Evolutionary conservation across 2,797 vertebrate genomes (phyloP), one percentile per base, ranked within the genome.

Genomic region (Micrastur ruficollis): DNA sequence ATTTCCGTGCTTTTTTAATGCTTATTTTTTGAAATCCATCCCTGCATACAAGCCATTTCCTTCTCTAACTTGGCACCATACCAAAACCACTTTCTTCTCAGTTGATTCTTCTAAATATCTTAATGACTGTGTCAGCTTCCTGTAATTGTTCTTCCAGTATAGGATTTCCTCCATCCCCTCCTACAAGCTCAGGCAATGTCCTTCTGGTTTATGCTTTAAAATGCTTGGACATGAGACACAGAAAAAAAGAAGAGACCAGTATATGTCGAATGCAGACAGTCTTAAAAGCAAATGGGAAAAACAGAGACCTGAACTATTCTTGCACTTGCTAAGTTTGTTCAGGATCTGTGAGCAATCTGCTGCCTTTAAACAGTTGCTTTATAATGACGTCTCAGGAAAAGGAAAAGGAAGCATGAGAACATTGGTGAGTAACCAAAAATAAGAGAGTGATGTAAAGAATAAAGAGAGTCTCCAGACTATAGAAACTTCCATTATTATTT

Each of bases 371-470:
- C 14, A 8, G 79, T 89, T 96, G 65, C 52, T 85, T 96, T 91
- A 85, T 81, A 88, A 95, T 97, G 94, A 91, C 22, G 31, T 92
- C 52, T 83, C 83, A 90, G 97, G 96, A 97, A 97, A 97, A 98
- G 98, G 98, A 98, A 98, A 88, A 93, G 98, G 98, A 98, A 98
- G 88, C 44, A 92, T 98, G 97, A 97, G 94, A 92, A 97, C 97
- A 98, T 12, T 38, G 18, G 61, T 49, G 50, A 97, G 62, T 90
- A 96, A 96, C 92, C 93, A 93, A 76, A 92, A 86, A 93, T 94
- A 82, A 96, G 80, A 56, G 18, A 92, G 32, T 79, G 61, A 94
- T 80, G 95, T 90, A 85, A 91, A 72, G 32, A 80, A 81, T 72
- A 82, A 87, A 91, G 61, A 74, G 34, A 74, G 52, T 53, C 55